A percentile compares a stretch with the other conserved stretches of the same genome.
Conservation (phyloP, 2,113 vertebrate genomes). For the Chauna torquata region DNA sequence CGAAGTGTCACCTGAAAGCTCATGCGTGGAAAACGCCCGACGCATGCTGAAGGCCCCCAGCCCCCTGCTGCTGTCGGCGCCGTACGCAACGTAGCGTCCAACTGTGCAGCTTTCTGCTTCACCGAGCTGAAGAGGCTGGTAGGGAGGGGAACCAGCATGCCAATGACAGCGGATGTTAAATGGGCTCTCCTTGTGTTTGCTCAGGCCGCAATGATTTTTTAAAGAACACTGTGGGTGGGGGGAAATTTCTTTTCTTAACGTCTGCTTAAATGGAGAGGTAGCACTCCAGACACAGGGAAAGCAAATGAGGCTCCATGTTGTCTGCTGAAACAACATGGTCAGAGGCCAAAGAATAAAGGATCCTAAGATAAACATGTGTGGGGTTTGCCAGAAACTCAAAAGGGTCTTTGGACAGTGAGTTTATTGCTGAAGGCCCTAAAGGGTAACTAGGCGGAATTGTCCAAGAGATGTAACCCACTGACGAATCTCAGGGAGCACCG, state of each 20-base stretch:
- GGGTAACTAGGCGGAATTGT: background rate
- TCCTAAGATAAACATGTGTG: background rate
- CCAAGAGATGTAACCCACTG: background rate
- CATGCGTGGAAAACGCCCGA: background rate
- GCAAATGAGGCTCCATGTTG: background rate
- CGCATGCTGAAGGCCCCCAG: background rate
- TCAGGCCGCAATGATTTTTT: background rate
- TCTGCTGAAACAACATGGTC: background rate
- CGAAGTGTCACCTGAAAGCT: background rate
- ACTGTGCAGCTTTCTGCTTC: background rate
- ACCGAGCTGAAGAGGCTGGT: background rate
- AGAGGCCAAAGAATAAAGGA: background rate
- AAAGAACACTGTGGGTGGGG: background rate
- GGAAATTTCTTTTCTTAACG: background rate
- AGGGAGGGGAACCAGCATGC: background rate
- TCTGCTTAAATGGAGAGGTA: background rate
- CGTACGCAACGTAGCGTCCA: background rate
- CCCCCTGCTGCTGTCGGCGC: background rate
- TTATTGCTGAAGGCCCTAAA: background rate
- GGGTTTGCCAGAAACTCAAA: background rate
- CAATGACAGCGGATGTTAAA: background rate
- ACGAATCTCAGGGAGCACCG: background rate
- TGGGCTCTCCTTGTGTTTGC: background rate
- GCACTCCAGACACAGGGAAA: background rate
- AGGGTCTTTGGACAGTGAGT: background rate